Evolutionary conservation across 2,888 invertebrate genomes (phyloP), one percentile per base, ranked within the genome.

Genomic region (Lasioglossum oenotherae): DNA sequence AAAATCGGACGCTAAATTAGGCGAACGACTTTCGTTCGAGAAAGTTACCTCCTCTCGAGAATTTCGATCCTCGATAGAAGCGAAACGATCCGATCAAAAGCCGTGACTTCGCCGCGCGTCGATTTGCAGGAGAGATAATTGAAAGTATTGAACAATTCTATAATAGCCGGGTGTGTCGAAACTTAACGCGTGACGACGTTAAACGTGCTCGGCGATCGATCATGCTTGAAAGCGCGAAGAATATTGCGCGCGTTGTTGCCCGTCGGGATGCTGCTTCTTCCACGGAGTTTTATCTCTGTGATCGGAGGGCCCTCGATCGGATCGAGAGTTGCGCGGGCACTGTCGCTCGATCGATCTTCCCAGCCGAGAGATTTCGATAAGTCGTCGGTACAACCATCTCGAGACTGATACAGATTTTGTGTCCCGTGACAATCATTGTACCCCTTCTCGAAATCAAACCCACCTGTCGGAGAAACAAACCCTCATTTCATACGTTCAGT

Each of bases 351-450:
- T 89, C 84, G 84, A 82, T 89, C 90, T 81, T 87, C 76, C 80
- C 38, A 49, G 67, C 88, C 10, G 44, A 80, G 88, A 85, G 84
- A 89, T 89, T 86, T 80, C 90, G 86, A 90, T 76, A 82, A 86
- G 82, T 89, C 82, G 89, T 82, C 87, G 84, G 80, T 67, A 69
- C 81, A 81, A 84, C 82, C 81, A 86, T 88, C 86, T 86, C 81
- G 44, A 60, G 78, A 12, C 31, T 49, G 60, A 76, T 73, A 77
- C 88, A 78, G 81, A 81, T 85, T 81, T 81, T 73, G 16, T 81
- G 72, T 77, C 76, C 74, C 76, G 57, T 53, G 31, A 64, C 84
- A 60, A 41, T 73, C 46, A 41, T 69, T 80, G 67, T 67, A 31
- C 3, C 10, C 60, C 8, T 67, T 67, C 35, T 35, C 35, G 8